Percentiles rank a stretch among this genome's conserved stretches.
Evolutionary conservation across 1,140 invertebrate genomes (phyloP).

Genomic region (Aphaenogaster rudis): DNA sequence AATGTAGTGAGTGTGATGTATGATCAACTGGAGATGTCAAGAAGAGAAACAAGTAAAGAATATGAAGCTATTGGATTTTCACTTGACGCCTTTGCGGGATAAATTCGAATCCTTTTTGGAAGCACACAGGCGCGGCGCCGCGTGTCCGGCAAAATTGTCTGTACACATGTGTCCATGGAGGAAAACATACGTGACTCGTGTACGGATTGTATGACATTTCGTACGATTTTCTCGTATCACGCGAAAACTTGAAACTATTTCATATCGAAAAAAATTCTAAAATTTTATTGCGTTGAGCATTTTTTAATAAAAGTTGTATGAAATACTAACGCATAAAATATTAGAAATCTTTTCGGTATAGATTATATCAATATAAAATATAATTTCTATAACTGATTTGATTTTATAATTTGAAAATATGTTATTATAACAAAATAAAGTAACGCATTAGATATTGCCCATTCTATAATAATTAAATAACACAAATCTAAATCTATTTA

Average conservation of each 20-base stretch:
- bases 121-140: background rate
- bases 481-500: background rate
- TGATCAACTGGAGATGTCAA: background rate
- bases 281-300: background rate
- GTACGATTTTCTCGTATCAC: constrained; percentile 5
- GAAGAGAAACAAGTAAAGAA: background rate
- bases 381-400: background rate
- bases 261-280: background rate
- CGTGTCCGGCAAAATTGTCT: background rate
- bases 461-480: background rate
- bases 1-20: background rate
- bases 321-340: background rate
- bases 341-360: background rate
- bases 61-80: background rate
- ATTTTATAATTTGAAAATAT: background rate
- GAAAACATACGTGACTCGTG: constrained; percentile 41
- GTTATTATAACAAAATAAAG: background rate
- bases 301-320: background rate
- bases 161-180: constrained; percentile 19
- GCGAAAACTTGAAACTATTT: background rate
- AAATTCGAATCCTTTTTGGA: constrained; percentile 11
- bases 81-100: background rate
- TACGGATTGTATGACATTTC: background rate
- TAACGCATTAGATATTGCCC: background rate
- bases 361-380: background rate